phyloP scores from a whole-genome alignment of 1,140 invertebrate species.

The Drosophila sp. region DNA sequence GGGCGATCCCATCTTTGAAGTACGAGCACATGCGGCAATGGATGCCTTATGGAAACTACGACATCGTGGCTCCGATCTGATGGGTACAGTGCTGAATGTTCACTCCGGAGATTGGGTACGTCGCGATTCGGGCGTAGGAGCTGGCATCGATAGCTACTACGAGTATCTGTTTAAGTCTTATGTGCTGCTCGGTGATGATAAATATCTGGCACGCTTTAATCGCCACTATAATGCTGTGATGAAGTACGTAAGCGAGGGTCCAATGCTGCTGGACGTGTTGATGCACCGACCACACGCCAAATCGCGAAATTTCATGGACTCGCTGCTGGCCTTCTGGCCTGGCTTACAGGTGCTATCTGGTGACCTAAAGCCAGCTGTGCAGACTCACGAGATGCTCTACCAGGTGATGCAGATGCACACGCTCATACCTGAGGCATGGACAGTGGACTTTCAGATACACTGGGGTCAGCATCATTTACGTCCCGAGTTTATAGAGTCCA shows the following conservation, averaged over 20 bases:
- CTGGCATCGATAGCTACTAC: conserved; percentile 99
- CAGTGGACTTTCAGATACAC: conserved; percentile 97
- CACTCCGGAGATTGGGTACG: conserved; percentile 98
- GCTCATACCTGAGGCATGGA: conserved; percentile 99
- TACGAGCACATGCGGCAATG: conserved; percentile 98
- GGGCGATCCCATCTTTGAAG: conserved; percentile 95
- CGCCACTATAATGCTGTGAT: conserved; percentile 99
- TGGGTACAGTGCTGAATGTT: conserved; percentile 98
- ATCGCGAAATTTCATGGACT: conserved; percentile 98
- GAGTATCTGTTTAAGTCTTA: conserved; percentile 98
- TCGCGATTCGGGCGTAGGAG: conserved; percentile 98
- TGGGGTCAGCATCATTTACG: conserved; percentile 99
- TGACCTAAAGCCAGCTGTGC: conserved; percentile 97
- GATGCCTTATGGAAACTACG: conserved; percentile 97
- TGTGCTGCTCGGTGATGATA: conserved; percentile 93
- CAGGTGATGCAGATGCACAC: conserved; percentile 98
- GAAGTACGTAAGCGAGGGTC: conserved; percentile 98
- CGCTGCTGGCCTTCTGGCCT: conserved; percentile 98
- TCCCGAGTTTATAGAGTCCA: conserved; percentile 99
- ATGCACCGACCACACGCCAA: conserved; percentile 99
- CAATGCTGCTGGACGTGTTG: conserved; percentile 98
- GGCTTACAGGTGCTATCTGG: conserved; percentile 95
- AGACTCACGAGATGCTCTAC: conserved; percentile 98
- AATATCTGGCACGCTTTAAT: conserved; percentile 96
- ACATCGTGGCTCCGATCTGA: conserved; percentile 95